Conservation (phyloP, 2,797 vertebrate genomes). For the Bryconaethiops microstoma region DNA sequence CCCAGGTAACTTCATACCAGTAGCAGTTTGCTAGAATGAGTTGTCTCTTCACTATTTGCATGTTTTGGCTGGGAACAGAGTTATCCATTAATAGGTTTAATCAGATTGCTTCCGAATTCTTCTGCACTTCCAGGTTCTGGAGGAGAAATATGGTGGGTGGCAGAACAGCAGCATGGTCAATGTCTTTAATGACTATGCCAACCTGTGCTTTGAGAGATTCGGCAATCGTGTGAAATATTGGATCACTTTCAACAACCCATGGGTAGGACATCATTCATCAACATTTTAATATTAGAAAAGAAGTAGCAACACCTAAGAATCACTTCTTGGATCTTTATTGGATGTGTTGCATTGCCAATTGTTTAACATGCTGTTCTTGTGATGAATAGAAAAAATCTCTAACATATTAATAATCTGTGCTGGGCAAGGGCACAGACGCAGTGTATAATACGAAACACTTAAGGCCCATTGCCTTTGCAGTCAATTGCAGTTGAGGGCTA, state of each 20-base stretch:
- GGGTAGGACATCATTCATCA: slow-evolving; percentile 75
- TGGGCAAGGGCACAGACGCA: neutral
- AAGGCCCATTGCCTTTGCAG: slow-evolving; percentile 64
- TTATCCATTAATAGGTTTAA: neutral
- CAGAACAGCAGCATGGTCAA: slow-evolving; percentile 89
- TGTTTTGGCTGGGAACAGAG: neutral
- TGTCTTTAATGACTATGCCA: slow-evolving; percentile 90
- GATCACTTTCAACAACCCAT: slow-evolving; percentile 93
- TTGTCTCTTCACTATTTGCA: neutral
- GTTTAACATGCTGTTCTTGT: neutral
- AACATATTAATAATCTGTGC: neutral
- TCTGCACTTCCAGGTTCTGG: slow-evolving; percentile 78
- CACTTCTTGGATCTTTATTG: neutral
- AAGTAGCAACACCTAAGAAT: neutral
- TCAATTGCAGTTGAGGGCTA: slow-evolving; percentile 90
- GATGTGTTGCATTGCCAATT: neutral
- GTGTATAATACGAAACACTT: neutral
- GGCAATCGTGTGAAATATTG: slow-evolving; percentile 91
- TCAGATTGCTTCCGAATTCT: neutral
- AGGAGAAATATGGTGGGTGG: slow-evolving; percentile 91
- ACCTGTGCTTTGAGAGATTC: slow-evolving; percentile 91
- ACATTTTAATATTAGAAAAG: no score
- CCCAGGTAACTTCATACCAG: slow-evolving; percentile 79
- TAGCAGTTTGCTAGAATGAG: neutral
- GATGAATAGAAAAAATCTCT: neutral